Evolutionary conservation across 1,140 invertebrate genomes (phyloP), one percentile per base, ranked within the genome.

Genomic region (Pogonomyrmex barbatus): DNA sequence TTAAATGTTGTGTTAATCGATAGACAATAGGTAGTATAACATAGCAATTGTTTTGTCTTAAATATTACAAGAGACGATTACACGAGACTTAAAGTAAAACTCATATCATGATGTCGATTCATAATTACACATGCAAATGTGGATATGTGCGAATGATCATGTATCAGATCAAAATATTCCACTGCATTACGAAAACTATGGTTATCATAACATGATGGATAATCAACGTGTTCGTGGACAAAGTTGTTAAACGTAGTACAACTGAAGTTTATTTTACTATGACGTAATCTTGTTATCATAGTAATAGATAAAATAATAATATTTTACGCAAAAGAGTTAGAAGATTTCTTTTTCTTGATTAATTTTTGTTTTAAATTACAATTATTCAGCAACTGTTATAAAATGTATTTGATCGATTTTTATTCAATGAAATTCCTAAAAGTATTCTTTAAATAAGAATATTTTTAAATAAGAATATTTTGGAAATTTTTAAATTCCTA

Each of bases 191-290:
- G 6, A 60, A 10, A 60, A 67, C 45, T 60, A 33, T 60, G 24
- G 6, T 6, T 2, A 42, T n/a, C 9, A 10, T 39, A 42, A 3
- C 17, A 9, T 52, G 6, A 17, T 5, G 10, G n/a, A n/a, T 39
- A 14, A 47, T 45, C 30, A 85, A 88, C 77, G 87, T 89, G 87
- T 89, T 89, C 87, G 88, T 62, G 54, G 33, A 86, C 68, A 47
- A 90, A 88, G 75, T 90, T 90, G 86, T 81, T 85, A 65, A 88
- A 91, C 92, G 90, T 93, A 93, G 90, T 93, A 93, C 92, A 92
- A 77, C 68, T 90, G 9, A 91, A 92, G 90, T 91, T 92, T 91
- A 93, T 92, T 93, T 92, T 93, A 92, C 87, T 89, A 89, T 54
- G 60, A 75, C 77, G 33, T 62, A 33, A 56, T 42, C 54, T 79